Base-by-base conservation (phyloP, 2,888 invertebrate genomes). In the Drosophila merina region DNA sequence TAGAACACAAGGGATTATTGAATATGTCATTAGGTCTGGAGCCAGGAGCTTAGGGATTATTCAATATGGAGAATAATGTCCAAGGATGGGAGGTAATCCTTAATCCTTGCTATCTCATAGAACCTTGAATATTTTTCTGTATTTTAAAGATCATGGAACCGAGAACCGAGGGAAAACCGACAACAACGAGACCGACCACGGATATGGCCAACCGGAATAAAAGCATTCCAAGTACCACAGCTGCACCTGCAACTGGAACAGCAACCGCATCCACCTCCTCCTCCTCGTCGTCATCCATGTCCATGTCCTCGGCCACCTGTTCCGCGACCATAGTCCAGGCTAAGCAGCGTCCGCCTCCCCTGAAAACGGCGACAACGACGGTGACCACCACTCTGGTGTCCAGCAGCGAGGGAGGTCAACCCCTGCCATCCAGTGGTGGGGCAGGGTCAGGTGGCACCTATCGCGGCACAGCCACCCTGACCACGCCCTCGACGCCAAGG, bases 401-500 rank as follows among this genome's bases (percentile, higher is more conserved):
- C 80, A 84, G 84, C 83, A 87, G 69, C 48, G 84, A 84, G 44
- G 84, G 84, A 14, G 84, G 84, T 0, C 84, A 84, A 20, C 88
- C 86, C 14, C 51, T 84, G 49, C 67, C 59, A 0, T n/a, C 45
- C 12, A 10, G 26, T 5, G 52, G 9, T 0, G 42, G 48, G 0
- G 48, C 30, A 4, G 63, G 31, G 0, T 60, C 7, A 1, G 47
- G 59, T 9, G 44, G 52, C 44, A 83, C 54, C 20, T 80, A 77
- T 68, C 79, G 89, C 26, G 80, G 88, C 60, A 69, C 87, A 59
- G 70, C 89, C 70, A 86, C 89, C 72, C 55, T 91, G 77, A 78
- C 93, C 79, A 94, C 95, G 48, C 95, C 96, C 20, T 93, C 94
- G 76, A 95, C 97, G 55, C 97, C 97, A 25, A 94, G 97, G 86